Conservation (phyloP, 2,113 vertebrate genomes). For the Sphaerodactylus townsendi region DNA sequence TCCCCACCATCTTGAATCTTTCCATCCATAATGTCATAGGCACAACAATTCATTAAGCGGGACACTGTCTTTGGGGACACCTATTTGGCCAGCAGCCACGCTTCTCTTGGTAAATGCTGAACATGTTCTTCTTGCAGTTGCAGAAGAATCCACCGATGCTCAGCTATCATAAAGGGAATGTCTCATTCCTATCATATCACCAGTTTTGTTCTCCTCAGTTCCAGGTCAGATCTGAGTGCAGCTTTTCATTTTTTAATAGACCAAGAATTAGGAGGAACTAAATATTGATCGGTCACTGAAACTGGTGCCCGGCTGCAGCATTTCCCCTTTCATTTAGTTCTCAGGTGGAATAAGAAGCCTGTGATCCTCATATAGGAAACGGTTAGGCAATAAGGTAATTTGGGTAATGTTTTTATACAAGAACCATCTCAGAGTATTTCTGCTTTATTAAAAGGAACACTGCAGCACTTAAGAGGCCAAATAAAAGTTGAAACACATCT, state of each 20-base stretch:
- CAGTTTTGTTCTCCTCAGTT: background rate
- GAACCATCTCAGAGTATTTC: background rate
- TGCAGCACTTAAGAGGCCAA: too few relatives aligned
- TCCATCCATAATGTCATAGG: constrained; percentile 61
- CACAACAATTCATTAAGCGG: constrained; percentile 54
- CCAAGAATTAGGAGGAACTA: background rate
- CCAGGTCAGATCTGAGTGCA: background rate
- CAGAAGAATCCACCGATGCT: background rate
- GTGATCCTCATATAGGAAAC: background rate
- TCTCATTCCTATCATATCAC: background rate
- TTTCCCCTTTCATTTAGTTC: background rate
- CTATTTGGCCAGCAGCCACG: background rate
- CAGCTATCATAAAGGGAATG: background rate
- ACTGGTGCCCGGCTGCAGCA: background rate
- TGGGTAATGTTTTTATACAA: background rate
- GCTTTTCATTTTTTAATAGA: background rate
- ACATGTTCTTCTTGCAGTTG: background rate
- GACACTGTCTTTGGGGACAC: constrained; percentile 41
- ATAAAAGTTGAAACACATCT: background rate
- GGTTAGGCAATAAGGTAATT: background rate
- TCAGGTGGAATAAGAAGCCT: too few relatives aligned
- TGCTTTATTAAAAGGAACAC: background rate
- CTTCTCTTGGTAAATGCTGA: background rate
- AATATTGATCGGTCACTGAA: background rate
- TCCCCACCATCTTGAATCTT: constrained; percentile 18